Percentiles rank a stretch among this genome's conserved stretches.
Conservation (phyloP, 2,888 invertebrate genomes). For the Mesorhabditis sp. region DNA sequence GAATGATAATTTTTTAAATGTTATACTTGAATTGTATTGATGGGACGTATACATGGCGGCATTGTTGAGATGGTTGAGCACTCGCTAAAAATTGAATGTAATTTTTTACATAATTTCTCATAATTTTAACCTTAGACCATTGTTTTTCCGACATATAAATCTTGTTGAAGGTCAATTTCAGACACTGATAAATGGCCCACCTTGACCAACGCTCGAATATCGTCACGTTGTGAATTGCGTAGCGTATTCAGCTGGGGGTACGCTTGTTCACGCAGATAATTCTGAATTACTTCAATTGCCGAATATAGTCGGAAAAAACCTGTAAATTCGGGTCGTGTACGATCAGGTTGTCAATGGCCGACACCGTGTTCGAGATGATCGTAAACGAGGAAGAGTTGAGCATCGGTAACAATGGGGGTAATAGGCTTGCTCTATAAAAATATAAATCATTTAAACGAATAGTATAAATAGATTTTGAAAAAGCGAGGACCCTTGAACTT, state of each 20-base stretch:
- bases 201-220: constrained; percentile 37
- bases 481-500: not conserved
- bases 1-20: too few species aligned
- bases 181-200: too few species aligned
- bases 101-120: too few species aligned
- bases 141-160: too few species aligned
- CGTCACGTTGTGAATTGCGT: constrained; percentile 44
- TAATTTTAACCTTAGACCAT: too few species aligned
- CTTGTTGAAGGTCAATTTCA: too few species aligned
- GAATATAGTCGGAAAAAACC: constrained; percentile 9
- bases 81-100: too few species aligned
- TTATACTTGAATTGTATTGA: too few species aligned
- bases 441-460: too few species aligned
- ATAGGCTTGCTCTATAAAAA: too few species aligned
- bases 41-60: too few species aligned
- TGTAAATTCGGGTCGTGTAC: constrained; percentile 42
- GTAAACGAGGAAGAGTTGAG: constrained; percentile 47
- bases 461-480: not conserved
- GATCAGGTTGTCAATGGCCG: constrained; percentile 37
- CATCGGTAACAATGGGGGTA: constrained; percentile 29
- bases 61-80: too few species aligned
- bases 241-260: constrained; percentile 33
- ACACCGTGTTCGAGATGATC: constrained; percentile 44
- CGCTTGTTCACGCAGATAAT: not conserved
- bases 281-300: not conserved